Evolutionary conservation across 2,113 vertebrate species (phyloP).

Genomic region (Mellivora capensis): DNA sequence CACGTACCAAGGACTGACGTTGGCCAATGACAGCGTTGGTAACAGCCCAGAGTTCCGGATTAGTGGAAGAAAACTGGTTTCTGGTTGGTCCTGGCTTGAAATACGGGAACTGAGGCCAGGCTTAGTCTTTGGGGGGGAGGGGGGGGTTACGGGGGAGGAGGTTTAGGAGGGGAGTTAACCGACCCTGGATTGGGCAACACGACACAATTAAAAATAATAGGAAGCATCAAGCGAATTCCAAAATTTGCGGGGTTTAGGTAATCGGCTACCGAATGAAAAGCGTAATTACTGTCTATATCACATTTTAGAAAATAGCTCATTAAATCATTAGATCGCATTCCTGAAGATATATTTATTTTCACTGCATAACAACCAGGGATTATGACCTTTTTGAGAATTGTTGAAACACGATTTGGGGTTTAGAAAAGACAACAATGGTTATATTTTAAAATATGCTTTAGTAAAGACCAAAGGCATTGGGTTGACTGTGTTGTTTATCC

Average conservation of each 20-base stretch:
- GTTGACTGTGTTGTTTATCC: conserved; percentile 5
- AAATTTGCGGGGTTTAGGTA: conserved; percentile 21
- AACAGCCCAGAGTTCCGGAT: conserved; percentile 70
- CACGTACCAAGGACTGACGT: conserved; percentile 70
- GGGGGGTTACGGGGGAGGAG: neutral
- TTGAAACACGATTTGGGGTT: conserved; percentile 36
- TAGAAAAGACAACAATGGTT: conserved; percentile 32
- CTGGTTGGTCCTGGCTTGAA: conserved; percentile 82
- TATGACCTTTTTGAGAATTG: conserved; percentile 44
- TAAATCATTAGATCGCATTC: conserved; percentile 22
- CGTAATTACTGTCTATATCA: conserved; percentile 13
- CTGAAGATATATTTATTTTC: conserved; percentile 30
- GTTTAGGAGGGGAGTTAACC: neutral
- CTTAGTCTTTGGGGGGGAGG: neutral
- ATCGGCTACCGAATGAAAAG: conserved; percentile 47
- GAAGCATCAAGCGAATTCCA: conserved; percentile 16
- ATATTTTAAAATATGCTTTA: conserved; percentile 46
- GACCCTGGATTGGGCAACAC: neutral
- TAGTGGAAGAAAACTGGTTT: conserved; percentile 56
- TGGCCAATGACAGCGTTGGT: conserved; percentile 83
- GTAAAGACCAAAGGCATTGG: conserved; percentile 33
- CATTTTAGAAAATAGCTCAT: conserved; percentile 53
- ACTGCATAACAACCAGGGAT: conserved; percentile 22
- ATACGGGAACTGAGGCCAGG: conserved; percentile 73
- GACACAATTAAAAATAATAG: conserved; percentile 60